phyloP scores from a whole-genome alignment of 2,797 vertebrate genomes.

The Cuniculus paca region DNA sequence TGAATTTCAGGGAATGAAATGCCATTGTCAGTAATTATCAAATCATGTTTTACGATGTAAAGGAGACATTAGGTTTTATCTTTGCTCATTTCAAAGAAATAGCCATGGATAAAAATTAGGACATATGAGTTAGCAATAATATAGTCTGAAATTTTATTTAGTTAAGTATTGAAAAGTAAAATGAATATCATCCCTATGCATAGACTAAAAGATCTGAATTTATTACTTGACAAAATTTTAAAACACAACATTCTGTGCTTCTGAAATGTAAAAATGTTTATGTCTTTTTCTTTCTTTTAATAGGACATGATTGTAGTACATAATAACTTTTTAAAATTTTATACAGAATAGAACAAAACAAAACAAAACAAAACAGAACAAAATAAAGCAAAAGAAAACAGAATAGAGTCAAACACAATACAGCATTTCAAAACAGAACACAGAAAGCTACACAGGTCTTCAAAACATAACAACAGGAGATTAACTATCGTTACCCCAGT shows the following conservation, averaged over 20 bases:
- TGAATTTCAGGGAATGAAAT: background rate
- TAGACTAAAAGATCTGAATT: background rate
- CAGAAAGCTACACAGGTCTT: no score
- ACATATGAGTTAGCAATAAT: constrained; percentile 5
- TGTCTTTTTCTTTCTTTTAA: background rate
- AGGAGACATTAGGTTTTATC: background rate
- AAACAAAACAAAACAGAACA: no score
- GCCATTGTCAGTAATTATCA: background rate
- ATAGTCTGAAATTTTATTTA: background rate
- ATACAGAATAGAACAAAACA: no score
- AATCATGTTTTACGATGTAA: background rate
- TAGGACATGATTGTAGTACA: no score
- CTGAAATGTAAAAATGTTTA: constrained; percentile 11
- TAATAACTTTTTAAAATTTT: no score
- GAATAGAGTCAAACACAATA: no score
- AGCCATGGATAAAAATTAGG: background rate
- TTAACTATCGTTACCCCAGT: no score
- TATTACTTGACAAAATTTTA: constrained; percentile 34
- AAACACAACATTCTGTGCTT: background rate
- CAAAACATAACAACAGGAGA: no score
- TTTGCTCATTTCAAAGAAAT: background rate
- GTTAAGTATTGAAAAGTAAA: constrained; percentile 41
- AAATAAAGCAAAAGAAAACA: no score
- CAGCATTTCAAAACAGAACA: no score
- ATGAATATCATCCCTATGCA: background rate